Percentiles rank a stretch among this genome's conserved stretches.
phyloP scores from a whole-genome alignment of 2,797 vertebrate genomes.

The Oreochromis mossambicus region DNA sequence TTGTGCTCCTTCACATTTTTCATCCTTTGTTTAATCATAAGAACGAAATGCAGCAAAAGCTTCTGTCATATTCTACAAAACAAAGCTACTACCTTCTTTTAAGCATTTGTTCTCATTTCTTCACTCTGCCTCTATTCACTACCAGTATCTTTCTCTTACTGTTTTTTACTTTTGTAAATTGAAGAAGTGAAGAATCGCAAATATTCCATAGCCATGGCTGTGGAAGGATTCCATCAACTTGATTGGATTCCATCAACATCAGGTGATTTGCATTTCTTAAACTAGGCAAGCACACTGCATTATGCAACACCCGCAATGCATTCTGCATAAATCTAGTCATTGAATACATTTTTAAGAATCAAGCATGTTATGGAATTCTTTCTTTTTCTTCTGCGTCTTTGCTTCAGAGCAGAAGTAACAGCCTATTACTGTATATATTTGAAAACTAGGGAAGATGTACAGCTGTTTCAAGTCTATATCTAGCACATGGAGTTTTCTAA shows the following conservation, averaged over 20 bases:
- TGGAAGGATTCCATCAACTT: conserved; percentile 59
- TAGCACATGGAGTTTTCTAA: neutral
- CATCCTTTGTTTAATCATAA: conserved; percentile 54
- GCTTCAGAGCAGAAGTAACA: conserved; percentile 12
- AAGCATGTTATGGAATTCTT: conserved; percentile 34
- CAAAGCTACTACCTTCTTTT: conserved; percentile 20
- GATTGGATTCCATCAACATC: conserved; percentile 57
- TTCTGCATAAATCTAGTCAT: conserved; percentile 57
- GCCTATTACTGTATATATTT: conserved; percentile 10
- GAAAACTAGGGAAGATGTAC: neutral
- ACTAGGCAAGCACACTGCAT: conserved; percentile 57
- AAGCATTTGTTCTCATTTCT: neutral
- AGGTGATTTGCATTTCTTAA: conserved; percentile 72
- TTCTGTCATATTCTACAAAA: conserved; percentile 25
- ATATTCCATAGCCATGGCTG: conserved; percentile 55
- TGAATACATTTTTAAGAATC: conserved; percentile 48
- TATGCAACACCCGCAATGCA: conserved; percentile 53
- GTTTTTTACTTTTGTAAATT: conserved; percentile 1
- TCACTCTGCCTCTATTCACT: neutral
- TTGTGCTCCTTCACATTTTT: conserved; percentile 31
- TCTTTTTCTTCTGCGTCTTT: conserved; percentile 5
- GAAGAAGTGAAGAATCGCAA: conserved; percentile 57
- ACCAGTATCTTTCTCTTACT: neutral
- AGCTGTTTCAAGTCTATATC: neutral
- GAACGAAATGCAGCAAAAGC: conserved; percentile 26